Evolutionary conservation across 2,888 invertebrate species (phyloP), one percentile per base, ranked within the genome.

Genomic region (Barypeithes pellucidus): DNA sequence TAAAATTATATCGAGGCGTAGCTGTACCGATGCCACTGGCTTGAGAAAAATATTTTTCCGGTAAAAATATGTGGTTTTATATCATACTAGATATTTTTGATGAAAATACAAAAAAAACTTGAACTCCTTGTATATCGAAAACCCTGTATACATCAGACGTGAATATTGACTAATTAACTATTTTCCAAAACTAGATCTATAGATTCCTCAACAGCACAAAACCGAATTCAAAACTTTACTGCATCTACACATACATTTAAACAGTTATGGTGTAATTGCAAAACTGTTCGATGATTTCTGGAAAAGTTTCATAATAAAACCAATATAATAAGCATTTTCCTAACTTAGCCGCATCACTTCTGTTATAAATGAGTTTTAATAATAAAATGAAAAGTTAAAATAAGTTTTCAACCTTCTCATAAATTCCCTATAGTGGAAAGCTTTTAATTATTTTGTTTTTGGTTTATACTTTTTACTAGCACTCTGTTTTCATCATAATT

Each of bases 341-440:
- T 47, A 67, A 67, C 67, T 69, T 68, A 43, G 60, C 69, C 29
- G 66, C 68, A 73, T 69, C 61, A 69, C 52, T 65, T 73, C 41
- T 69, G 52, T 73, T 73, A 73, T 69, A 73, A 73, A 73, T 69
- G 69, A 62, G 63, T 73, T 73, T 60, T 69, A 73, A 69, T 73
- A 69, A 68, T 65, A 63, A 63, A 73, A 69, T 69, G 73, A 50
- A 73, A 68, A 57, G 67, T 73, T 73, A 39, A 70, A 65, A 65
- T 22, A 71, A 71, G 59, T 60, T 73, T 60, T 45, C 50, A 57
- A 57, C 50, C 50, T 68, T 8, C 43, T 29, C 54, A 50, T 60
- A 20, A 52, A n/a, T 16, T 29, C 67, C 24, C 16, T 18, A 45
- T 33, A 60, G 33, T 9, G 22, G 4, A 45, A 57, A 73, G 73